Base-by-base conservation (phyloP, 2,113 vertebrate genomes). In the Carollia perspicillata region DNA sequence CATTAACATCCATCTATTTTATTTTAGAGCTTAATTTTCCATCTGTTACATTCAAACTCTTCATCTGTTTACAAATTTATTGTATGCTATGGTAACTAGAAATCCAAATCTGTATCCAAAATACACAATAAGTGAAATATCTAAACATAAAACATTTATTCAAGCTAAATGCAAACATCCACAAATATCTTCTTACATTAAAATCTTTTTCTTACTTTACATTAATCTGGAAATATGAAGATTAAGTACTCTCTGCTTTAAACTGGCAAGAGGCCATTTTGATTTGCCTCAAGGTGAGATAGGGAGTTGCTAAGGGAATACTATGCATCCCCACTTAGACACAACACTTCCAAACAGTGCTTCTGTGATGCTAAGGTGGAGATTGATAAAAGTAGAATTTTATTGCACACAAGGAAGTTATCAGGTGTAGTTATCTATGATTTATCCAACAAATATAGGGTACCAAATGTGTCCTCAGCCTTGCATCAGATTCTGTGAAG, bases 11-110 rank as follows among this genome's bases (percentile, higher is more conserved):
- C 81, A 95, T 93, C 77, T 95, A 79, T 79, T 95, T 96, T 92
- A 95, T 94, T 83, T 93, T 79, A 95, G 68, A 89, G 75, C 66
- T 93, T 95, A 87, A 96, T 94, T 96, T 89, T n/a, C 94, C 96
- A 90, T 94, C 93, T 96, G 94, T 84, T 96, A 89, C 84, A 84
- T 53, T 92, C 58, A 72, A 94, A 69, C 18, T 80, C 69, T 81
- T 47, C n/a, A 81, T 96, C 37, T 93, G 30, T 87, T 96, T 93
- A 78, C 33, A 97, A 97, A 91, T 63, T 89, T 53, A 95, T 5
- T 90, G 16, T 85, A 91, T 90, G 53, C 30, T 93, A 20, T 94
- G 44, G 18, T 84, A 89, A 92, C 12, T 79, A 75, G 71, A 92
- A 92, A 94, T 40, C 35, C 65, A 96, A 94, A 96, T 94, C 60